phyloP scores from a whole-genome alignment of 2,888 invertebrate genomes.

The Rhamnusium bicolor region DNA sequence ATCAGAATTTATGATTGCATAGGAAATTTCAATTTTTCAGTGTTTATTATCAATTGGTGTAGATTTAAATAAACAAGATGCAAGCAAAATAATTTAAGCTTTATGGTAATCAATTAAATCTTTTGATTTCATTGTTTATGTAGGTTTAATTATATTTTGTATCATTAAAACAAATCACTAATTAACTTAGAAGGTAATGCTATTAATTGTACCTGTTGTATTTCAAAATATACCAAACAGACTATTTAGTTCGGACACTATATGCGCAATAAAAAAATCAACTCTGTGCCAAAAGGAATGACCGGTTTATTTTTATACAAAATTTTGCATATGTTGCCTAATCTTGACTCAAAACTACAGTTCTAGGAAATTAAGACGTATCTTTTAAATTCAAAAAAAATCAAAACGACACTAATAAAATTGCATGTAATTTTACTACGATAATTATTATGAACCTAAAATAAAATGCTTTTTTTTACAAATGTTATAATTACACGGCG shows the following conservation, averaged over 20 bases:
- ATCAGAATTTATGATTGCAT: slow-evolving; percentile 12
- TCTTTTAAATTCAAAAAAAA: no score
- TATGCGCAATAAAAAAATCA: background rate
- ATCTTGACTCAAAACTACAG: background rate
- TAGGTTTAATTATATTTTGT: background rate
- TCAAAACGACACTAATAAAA: no score
- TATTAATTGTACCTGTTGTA: background rate
- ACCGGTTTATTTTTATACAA: background rate
- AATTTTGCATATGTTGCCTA: background rate
- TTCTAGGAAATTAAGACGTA: no score
- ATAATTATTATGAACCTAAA: no score
- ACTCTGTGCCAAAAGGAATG: background rate
- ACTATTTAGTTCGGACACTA: background rate
- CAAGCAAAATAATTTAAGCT: slow-evolving; percentile 12
- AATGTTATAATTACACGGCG: no score
- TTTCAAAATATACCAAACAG: background rate
- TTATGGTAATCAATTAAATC: slow-evolving; percentile 18
- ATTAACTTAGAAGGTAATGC: slow-evolving; percentile 1
- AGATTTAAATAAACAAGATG: slow-evolving; percentile 13
- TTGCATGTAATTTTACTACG: no score
- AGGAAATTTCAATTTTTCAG: slow-evolving; percentile 17
- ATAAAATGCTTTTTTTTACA: no score
- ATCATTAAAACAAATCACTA: background rate
- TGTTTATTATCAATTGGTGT: slow-evolving; percentile 19
- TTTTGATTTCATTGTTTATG: slow-evolving; percentile 19